A percentile compares a stretch with the other conserved stretches of the same genome.
phyloP scores from a whole-genome alignment of 2,888 invertebrate species.

The Tipula lateralis region DNA sequence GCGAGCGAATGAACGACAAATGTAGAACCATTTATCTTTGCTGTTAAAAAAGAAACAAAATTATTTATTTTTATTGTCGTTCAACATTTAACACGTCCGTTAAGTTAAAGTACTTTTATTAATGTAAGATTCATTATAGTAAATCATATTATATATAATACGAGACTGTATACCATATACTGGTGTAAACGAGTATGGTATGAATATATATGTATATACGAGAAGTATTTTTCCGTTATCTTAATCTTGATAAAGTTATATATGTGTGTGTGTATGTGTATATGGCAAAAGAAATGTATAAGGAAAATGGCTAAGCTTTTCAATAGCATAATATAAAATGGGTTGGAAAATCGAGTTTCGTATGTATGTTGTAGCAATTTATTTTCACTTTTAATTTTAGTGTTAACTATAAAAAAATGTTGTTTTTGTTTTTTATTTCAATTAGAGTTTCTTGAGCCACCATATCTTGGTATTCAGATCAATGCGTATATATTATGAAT shows the following conservation, averaged over 20 bases:
- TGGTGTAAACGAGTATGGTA: neutral
- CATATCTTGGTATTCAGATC: no score
- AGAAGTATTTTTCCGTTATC: neutral
- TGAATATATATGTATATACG: neutral
- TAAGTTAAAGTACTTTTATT: constrained; percentile 11
- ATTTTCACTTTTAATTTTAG: no score
- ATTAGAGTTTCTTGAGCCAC: no score
- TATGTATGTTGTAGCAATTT: neutral
- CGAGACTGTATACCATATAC: neutral
- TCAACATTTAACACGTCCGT: constrained; percentile 19
- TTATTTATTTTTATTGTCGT: constrained; percentile 11
- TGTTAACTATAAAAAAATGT: no score
- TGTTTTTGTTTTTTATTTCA: no score
- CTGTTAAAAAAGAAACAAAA: neutral
- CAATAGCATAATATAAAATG: neutral
- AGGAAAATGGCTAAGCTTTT: neutral
- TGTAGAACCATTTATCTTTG: neutral
- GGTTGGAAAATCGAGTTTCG: neutral
- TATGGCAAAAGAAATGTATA: neutral
- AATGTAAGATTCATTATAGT: constrained; percentile 11
- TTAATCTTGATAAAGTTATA: constrained; percentile 12
- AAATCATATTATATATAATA: neutral
- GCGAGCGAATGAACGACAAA: neutral
- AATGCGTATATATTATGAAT: no score
- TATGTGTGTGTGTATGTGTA: neutral